Base-by-base conservation (phyloP, 2,113 vertebrate species). In the Rhinoptilus africanus region DNA sequence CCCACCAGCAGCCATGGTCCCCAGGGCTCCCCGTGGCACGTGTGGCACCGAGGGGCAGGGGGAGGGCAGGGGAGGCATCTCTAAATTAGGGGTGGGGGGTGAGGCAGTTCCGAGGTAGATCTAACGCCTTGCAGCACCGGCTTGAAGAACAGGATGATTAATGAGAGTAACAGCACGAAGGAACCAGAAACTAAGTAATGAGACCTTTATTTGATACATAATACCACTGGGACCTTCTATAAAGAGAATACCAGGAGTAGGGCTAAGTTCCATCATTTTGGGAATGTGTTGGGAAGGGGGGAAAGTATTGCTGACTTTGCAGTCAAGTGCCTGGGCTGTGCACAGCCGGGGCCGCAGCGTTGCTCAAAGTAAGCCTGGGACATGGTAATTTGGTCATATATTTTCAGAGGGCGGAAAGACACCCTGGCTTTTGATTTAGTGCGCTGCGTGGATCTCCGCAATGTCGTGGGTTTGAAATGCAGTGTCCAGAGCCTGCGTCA, bases 141-240 rank as follows among this genome's bases (percentile, higher is more conserved):
- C 91, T 85, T 66, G 78, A 88, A 86, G 69, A 92, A 24, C 75
- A 62, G 81, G 35, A 73, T 96, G 97, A 96, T 96, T 95, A 97
- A 97, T 24, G 89, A 96, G 95, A 91, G 79, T 64, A 75, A 12
- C 6, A 67, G 76, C 85, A 75, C 3, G 43, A 95, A 90, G 87
- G 80, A 95, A 75, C 86, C 56, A 71, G 92, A 93, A 92, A 76
- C 81, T 85, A 85, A 96, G 92, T 94, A 97, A 97, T 82, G 94
- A 97, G 95, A 94, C 87, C 93, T 96, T 95, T 92, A 94, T 95
- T 96, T 96, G 97, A 97, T 95, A 91, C 89, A 87, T 85, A 97
- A 95, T 59, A 82, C 95, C 83, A 39, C 69, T 32, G 93, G 92
- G 95, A 94, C 41, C 78, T 77, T 92, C 96, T 83, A 67, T 91